Evolutionary conservation across 1,140 invertebrate genomes (phyloP).

Genomic region (Brachionus calyciflorus): DNA sequence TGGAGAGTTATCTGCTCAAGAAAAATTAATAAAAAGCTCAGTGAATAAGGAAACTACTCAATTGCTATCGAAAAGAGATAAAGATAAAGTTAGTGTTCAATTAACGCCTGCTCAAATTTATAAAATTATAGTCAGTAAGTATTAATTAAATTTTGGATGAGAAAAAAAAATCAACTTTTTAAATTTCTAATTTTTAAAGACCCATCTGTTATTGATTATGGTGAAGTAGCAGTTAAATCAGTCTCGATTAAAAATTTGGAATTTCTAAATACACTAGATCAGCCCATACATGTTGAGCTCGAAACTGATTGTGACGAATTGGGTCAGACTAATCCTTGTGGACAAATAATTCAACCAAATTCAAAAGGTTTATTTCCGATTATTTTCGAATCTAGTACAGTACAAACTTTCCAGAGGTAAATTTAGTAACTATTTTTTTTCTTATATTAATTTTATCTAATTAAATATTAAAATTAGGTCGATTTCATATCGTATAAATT

Average conservation of each 20-base stretch:
- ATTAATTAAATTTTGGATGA: no score
- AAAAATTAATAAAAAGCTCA: conserved; percentile 21
- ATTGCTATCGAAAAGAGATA: conserved; percentile 53
- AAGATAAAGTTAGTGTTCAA: conserved; percentile 55
- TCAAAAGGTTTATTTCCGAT: conserved; percentile 59
- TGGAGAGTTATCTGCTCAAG: conserved; percentile 23
- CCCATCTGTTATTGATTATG: conserved; percentile 58
- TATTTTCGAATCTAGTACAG: conserved; percentile 59
- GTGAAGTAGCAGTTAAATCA: conserved; percentile 57
- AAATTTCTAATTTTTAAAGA: conserved; percentile 50
- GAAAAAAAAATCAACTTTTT: background rate
- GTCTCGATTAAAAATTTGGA: conserved; percentile 54
- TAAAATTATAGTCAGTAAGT: conserved; percentile 57
- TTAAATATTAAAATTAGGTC: conserved; percentile 51
- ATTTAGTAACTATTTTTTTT: background rate
- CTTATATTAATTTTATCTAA: background rate
- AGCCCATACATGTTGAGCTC: conserved; percentile 55
- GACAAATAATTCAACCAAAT: conserved; percentile 58
- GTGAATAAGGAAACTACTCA: conserved; percentile 55
- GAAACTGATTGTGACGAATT: conserved; percentile 58
- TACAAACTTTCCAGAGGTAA: conserved; percentile 59
- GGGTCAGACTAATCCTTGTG: conserved; percentile 58
- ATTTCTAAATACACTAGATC: conserved; percentile 58
- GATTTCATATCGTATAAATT: conserved; percentile 58
- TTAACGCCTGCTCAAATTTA: conserved; percentile 57